Evolutionary conservation across 1,140 invertebrate genomes (phyloP), one percentile per base, ranked within the genome.

Genomic region (Heliconius hewitsoni): DNA sequence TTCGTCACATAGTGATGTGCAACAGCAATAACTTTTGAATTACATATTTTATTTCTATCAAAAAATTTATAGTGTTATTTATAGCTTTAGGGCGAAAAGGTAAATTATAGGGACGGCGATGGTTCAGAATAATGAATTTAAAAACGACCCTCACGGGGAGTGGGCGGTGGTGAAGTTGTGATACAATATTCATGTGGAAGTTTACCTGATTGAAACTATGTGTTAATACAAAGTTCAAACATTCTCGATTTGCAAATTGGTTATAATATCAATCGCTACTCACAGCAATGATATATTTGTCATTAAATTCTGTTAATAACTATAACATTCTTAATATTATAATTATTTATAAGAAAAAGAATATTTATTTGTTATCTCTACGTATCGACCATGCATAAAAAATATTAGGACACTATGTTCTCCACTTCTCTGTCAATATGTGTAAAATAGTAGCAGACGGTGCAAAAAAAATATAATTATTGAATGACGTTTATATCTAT

Each of bases 41-140:
- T 37, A 74, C 73, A 74, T 60, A 60, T 60, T 74, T 74, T 57
- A 74, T 55, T 74, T 2, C 60, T 57, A 74, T 74, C 52, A 74
- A 30, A 74, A 74, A 8, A 74, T 60, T 46, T 70, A 76, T 70
- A 57, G 57, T 8, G 19, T 70, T 70, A 70, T 76, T 76, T 76
- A 76, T 76, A 76, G 57, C 23, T 76, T 66, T 70, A 42, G 71
- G 71, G 52, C 23, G 52, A 30, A 60, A 57, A 73, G 55, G 42
- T 74, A 74, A 74, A 73, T 78, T 78, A 78, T 78, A 72, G 71
- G 73, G 55, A 39, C 55, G 57, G 52, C 55, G n/a, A 78, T 78
- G 77, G 50, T 74, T 74, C 19, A 73, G 34, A 77, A 77, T 72
- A 77, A 77, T 77, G 52, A 73, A 77, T 73, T 77, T 77, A 73